phyloP scores from a whole-genome alignment of 2,888 invertebrate genomes.

The Polyploca ridens region DNA sequence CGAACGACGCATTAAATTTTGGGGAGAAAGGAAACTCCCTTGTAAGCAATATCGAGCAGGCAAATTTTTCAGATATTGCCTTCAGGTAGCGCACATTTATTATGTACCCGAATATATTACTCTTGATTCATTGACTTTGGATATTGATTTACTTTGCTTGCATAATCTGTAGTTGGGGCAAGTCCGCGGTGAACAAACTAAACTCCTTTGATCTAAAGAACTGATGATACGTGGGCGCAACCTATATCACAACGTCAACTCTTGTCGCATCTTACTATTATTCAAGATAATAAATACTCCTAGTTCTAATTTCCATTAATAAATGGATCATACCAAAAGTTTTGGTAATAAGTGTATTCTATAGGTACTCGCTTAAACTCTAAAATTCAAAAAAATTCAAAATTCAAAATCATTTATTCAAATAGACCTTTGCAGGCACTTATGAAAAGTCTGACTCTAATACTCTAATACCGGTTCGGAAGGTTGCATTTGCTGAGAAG shows the following conservation, averaged over 20 bases:
- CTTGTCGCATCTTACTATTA: background rate
- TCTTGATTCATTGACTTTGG: conserved; percentile 84
- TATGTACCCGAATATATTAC: conserved; percentile 85
- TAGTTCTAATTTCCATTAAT: background rate
- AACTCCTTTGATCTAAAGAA: conserved; percentile 66
- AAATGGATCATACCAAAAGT: too few species aligned
- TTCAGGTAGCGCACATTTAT: conserved; percentile 85
- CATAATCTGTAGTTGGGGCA: conserved; percentile 70
- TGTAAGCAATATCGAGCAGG: conserved; percentile 85
- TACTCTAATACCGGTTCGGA: too few species aligned
- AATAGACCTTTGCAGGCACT: too few species aligned
- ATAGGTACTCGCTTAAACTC: too few species aligned
- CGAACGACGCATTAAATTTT: conserved; percentile 85
- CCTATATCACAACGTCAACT: background rate
- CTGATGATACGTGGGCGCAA: conserved; percentile 51
- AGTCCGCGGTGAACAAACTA: conserved; percentile 59
- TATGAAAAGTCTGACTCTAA: too few species aligned
- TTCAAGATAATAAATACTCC: background rate
- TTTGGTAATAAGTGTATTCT: too few species aligned
- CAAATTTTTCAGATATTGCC: conserved; percentile 85
- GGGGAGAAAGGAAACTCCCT: conserved; percentile 84
- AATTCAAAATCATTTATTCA: too few species aligned
- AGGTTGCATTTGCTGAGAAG: too few species aligned
- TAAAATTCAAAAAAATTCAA: too few species aligned
- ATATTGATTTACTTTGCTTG: conserved; percentile 84